Conservation (phyloP, 1,140 invertebrate genomes). For the Reticulitermes speratus region DNA sequence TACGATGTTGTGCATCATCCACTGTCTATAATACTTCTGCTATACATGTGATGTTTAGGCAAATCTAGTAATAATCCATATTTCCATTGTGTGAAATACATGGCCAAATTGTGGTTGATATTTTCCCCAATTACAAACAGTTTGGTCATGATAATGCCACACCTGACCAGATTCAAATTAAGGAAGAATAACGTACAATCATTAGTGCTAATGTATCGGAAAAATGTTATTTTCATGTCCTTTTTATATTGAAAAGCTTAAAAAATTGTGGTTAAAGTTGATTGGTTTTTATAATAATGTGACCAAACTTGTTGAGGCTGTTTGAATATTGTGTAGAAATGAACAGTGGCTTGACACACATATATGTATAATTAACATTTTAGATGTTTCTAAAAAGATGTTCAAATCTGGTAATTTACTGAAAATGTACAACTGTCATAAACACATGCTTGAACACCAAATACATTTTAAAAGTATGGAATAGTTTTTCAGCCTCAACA, state of each 20-base stretch:
- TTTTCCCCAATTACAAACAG: not conserved
- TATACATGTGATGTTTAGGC: constrained; percentile 16
- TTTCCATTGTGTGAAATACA: constrained; percentile 6
- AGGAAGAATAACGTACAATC: constrained; percentile 33
- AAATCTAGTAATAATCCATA: not conserved
- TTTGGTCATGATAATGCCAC: constrained; percentile 21
- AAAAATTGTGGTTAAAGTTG: constrained; percentile 23
- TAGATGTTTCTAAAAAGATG: not conserved
- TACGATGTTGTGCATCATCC: constrained; percentile 1
- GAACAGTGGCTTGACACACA: not conserved
- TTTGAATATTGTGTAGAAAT: not conserved
- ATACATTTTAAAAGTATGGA: not conserved
- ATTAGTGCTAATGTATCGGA: constrained; percentile 30
- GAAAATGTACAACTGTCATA: not conserved
- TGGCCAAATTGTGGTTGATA: not conserved
- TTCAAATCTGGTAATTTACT: no score
- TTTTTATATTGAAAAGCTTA: constrained; percentile 25
- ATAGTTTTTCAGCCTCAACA: not conserved
- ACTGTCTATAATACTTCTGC: not conserved
- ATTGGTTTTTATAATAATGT: constrained; percentile 20
- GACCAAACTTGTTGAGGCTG: constrained; percentile 18
- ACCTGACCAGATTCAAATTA: constrained; percentile 28
- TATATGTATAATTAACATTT: not conserved
- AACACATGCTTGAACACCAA: not conserved
- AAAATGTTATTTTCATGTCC: constrained; percentile 33